Base-by-base conservation (phyloP, 2,888 invertebrate species). In the Himalopsyche anomala region DNA sequence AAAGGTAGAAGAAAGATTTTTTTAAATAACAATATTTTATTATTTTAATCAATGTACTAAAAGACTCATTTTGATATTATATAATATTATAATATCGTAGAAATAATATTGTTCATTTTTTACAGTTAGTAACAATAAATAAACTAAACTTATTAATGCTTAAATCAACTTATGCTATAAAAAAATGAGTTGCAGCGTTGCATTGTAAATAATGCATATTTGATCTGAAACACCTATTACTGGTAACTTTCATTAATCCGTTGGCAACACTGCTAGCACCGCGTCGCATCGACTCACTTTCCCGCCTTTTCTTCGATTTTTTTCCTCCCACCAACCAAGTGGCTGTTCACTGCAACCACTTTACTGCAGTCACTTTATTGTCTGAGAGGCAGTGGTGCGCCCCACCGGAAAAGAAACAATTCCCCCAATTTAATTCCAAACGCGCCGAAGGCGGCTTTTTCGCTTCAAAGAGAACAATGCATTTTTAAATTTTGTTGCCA, bases 281-380 rank as follows among this genome's bases (percentile, higher is more conserved):
- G 74, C 74, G 9, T 74, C 74, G 74, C 36, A 36, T 28, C 62
- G 62, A 12, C 51, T 51, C 62, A 28, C 62, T 62, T 62, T 74
- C 28, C 74, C 74, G 74, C 74, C 74, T 74, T 74, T 74, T 74
- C 74, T 74, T 74, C 74, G 74, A 74, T 74, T 74, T 74, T 28
- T 74, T 74, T 74, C 28, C 36, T 36, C 74, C 74, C 28, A 51
- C 74, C 74, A 74, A 74, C 38, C 36, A 74, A 74, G 74, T 74
- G 74, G 74, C 74, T 19, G 74, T 74, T 74, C 74, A 74, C 74
- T 74, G 74, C 74, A 74, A 74, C 74, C 74, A 74, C 74, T 74
- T 74, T 74, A 74, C 74, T 74, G 74, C 74, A 74, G 38, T 74
- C 74, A 74, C 74, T 74, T 74, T 38, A 74, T 74, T 74, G 74